Evolutionary conservation across 2,113 vertebrate species (phyloP).

Genomic region (Pterocles burchelli): DNA sequence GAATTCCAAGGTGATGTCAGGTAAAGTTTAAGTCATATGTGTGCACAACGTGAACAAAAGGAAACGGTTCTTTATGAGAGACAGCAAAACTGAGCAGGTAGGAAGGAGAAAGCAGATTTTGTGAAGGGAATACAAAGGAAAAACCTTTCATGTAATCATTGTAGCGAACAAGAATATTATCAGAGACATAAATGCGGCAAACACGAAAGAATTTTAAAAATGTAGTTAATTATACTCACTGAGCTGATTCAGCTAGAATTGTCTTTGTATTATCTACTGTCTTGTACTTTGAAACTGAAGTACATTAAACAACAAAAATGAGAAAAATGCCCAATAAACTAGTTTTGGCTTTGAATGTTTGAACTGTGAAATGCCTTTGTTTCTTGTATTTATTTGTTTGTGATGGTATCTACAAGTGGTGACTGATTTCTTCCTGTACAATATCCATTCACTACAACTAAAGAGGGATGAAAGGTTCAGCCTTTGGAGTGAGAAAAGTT

Average conservation of each 20-base stretch:
- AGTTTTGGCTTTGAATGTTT: background rate
- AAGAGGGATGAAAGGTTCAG: background rate
- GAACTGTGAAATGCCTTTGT: constrained; percentile 30
- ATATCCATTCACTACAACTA: background rate
- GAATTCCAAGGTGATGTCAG: constrained; percentile 37
- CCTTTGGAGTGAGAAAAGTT: constrained; percentile 2
- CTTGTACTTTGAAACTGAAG: background rate
- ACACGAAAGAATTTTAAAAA: background rate
- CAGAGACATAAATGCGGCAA: background rate
- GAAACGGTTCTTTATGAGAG: constrained; percentile 17
- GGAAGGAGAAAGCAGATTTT: background rate
- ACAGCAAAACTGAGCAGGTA: background rate
- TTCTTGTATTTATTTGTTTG: constrained; percentile 34
- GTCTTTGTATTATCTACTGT: background rate
- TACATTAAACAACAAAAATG: background rate
- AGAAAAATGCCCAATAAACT: background rate
- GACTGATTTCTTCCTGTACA: constrained; percentile 34
- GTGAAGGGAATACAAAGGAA: background rate
- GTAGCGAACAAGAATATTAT: background rate
- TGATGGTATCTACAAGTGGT: constrained; percentile 30
- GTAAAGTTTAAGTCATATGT: background rate
- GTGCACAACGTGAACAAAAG: constrained; percentile 22
- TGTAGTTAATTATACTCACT: background rate
- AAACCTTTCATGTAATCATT: background rate
- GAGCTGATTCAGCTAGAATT: background rate